Evolutionary conservation across 2,888 invertebrate species (phyloP).

Genomic region (Andrena praecox): DNA sequence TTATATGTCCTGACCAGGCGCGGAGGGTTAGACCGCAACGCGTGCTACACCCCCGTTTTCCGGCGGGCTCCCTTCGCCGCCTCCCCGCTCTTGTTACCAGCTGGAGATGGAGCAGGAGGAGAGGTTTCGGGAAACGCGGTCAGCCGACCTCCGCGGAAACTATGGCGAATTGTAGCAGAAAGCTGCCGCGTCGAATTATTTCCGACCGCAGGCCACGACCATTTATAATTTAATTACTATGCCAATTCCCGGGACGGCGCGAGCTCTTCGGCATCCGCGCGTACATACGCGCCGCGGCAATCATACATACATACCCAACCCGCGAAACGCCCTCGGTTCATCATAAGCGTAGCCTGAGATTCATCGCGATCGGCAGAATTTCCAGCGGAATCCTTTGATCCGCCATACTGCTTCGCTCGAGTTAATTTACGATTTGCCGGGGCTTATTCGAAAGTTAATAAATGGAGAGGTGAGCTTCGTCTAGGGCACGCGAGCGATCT

Average conservation of each 20-base stretch:
- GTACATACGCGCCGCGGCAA: conserved; percentile 29
- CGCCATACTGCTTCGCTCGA: conserved; percentile 3
- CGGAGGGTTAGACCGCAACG: conserved; percentile 71
- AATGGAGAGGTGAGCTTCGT: neutral
- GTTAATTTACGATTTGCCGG: conserved; percentile 29
- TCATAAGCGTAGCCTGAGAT: conserved; percentile 35
- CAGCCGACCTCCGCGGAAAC: conserved; percentile 75
- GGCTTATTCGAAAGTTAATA: conserved; percentile 28
- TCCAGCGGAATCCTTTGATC: conserved; percentile 59
- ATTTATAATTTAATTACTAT: conserved; percentile 82
- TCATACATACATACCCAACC: conserved; percentile 39
- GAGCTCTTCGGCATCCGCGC: conserved; percentile 59
- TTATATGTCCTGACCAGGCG: conserved; percentile 76
- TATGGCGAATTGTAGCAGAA: conserved; percentile 77
- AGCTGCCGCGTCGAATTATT: conserved; percentile 82
- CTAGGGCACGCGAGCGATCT: neutral
- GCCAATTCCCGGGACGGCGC: conserved; percentile 71
- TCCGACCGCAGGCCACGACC: conserved; percentile 81
- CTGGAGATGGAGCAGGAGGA: conserved; percentile 60
- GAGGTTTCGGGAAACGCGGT: conserved; percentile 71
- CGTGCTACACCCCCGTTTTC: conserved; percentile 62
- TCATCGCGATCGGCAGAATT: conserved; percentile 41
- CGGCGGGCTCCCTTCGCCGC: conserved; percentile 45
- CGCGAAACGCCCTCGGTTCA: conserved; percentile 35
- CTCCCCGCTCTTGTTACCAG: conserved; percentile 48